phyloP scores from a whole-genome alignment of 1,140 invertebrate species.

The Calycopis cecrops region DNA sequence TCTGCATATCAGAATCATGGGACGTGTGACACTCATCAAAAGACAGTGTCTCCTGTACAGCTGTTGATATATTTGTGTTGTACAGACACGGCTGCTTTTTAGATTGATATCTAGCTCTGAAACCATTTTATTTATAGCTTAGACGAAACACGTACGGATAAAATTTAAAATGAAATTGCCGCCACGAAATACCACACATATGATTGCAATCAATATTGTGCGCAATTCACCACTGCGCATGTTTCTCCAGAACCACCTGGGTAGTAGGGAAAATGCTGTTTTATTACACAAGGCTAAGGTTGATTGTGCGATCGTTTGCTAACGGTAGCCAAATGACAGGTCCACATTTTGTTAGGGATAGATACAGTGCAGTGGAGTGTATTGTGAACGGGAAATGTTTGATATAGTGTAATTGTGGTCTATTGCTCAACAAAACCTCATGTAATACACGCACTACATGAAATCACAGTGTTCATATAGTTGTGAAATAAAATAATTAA shows the following conservation, averaged over 20 bases:
- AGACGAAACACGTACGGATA: background rate
- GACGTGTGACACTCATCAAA: too few species aligned
- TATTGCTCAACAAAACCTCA: conserved; percentile 18
- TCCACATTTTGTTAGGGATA: conserved; percentile 42
- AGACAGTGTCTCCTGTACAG: too few species aligned
- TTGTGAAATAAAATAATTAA: conserved; percentile 12
- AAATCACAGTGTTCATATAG: background rate
- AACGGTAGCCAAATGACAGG: conserved; percentile 49
- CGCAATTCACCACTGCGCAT: conserved; percentile 69
- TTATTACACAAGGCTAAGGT: conserved; percentile 19
- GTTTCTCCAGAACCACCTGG: conserved; percentile 37
- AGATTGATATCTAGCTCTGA: too few species aligned
- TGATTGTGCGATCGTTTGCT: conserved; percentile 13
- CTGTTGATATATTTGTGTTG: background rate
- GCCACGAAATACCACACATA: conserved; percentile 59
- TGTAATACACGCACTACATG: conserved; percentile 6
- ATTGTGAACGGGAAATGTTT: conserved; percentile 38
- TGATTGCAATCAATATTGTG: conserved; percentile 70
- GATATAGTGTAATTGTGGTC: conserved; percentile 20
- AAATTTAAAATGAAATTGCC: conserved; percentile 43
- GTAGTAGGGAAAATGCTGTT: conserved; percentile 21
- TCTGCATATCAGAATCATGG: too few species aligned
- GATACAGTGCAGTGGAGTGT: conserved; percentile 46
- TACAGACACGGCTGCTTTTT: too few species aligned
- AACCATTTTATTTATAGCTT: too few species aligned